These are phyloP conservation scores for Drosophila melanica DNA, from an alignment of 1,140 invertebrate species.

Conservation along the genomic window DNA sequence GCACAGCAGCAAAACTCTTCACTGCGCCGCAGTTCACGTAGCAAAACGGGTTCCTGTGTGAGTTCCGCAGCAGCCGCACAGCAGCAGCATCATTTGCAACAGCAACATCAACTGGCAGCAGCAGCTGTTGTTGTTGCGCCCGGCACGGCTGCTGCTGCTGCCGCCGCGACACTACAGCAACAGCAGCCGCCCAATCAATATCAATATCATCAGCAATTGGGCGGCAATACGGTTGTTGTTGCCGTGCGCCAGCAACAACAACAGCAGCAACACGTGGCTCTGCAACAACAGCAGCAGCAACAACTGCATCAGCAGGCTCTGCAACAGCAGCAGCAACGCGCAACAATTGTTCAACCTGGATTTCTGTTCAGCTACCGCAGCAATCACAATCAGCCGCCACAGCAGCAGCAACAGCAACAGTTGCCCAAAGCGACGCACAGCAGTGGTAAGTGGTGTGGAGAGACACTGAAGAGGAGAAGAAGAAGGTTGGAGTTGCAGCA, in stretches of 20 bases:
- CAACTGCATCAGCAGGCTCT: conserved; percentile 51
- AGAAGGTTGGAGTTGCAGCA: conserved; percentile 13
- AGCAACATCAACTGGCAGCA: conserved; percentile 52
- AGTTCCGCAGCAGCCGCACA: conserved; percentile 78
- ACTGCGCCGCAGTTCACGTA: conserved; percentile 80
- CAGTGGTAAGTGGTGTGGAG: conserved; percentile 71
- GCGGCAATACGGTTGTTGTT: conserved; percentile 72
- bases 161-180: conserved; percentile 29
- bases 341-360: conserved; percentile 75
- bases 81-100: conserved; percentile 61
- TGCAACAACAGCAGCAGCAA: conserved; percentile 61
- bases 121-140: conserved; percentile 51
- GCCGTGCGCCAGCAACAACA: conserved; percentile 70
- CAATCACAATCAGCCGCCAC: conserved; percentile 60
- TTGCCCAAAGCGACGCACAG: conserved; percentile 67
- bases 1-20: conserved; percentile 68
- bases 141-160: conserved; percentile 60
- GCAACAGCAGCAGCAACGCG: conserved; percentile 65
- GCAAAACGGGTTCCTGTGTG: conserved; percentile 84
- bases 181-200: conserved; percentile 66
- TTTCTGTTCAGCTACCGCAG: conserved; percentile 77
- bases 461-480: conserved; percentile 25
- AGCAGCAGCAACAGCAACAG: conserved; percentile 53
- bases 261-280: conserved; percentile 55
- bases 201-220: conserved; percentile 65